phyloP scores from a whole-genome alignment of 2,888 invertebrate genomes.

The Amphipoea lucens region DNA sequence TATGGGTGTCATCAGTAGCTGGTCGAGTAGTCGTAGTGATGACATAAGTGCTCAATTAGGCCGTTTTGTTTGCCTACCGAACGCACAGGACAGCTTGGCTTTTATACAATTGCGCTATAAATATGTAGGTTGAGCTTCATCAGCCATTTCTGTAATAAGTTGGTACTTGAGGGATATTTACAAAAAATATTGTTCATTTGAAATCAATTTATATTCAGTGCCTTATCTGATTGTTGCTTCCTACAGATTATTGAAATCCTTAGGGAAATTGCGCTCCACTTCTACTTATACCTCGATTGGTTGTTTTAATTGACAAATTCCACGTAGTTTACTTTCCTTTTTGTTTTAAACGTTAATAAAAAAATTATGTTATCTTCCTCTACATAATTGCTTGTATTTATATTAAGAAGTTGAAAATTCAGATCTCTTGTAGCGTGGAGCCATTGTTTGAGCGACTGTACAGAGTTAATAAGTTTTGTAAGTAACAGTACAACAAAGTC shows the following conservation, averaged over 20 bases:
- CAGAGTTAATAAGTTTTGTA: slow-evolving; percentile 47
- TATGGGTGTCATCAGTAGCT: slow-evolving; percentile 41
- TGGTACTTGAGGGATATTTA: background rate
- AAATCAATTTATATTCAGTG: slow-evolving; percentile 50
- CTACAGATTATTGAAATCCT: slow-evolving; percentile 51
- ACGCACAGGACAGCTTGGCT: slow-evolving; percentile 62
- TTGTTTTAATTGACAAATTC: slow-evolving; percentile 55
- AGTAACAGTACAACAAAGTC: slow-evolving; percentile 50
- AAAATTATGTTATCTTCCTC: background rate
- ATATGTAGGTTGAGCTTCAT: slow-evolving; percentile 37
- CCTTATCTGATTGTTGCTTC: slow-evolving; percentile 40
- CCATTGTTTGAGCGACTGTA: slow-evolving; percentile 34
- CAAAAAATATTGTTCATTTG: slow-evolving; percentile 37
- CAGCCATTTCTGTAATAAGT: slow-evolving; percentile 12
- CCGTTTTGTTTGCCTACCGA: slow-evolving; percentile 71
- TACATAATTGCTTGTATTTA: background rate
- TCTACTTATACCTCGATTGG: slow-evolving; percentile 33
- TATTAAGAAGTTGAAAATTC: slow-evolving; percentile 8
- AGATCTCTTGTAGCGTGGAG: background rate
- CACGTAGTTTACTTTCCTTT: slow-evolving; percentile 35
- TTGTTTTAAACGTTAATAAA: slow-evolving; percentile 10
- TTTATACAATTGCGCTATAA: slow-evolving; percentile 57
- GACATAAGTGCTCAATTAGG: slow-evolving; percentile 75
- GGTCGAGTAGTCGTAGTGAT: slow-evolving; percentile 64
- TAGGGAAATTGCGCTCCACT: slow-evolving; percentile 50